These are phyloP conservation scores for Tribolium madens DNA, from an alignment of 1,140 invertebrate genomes.

Conservation along the genomic window DNA sequence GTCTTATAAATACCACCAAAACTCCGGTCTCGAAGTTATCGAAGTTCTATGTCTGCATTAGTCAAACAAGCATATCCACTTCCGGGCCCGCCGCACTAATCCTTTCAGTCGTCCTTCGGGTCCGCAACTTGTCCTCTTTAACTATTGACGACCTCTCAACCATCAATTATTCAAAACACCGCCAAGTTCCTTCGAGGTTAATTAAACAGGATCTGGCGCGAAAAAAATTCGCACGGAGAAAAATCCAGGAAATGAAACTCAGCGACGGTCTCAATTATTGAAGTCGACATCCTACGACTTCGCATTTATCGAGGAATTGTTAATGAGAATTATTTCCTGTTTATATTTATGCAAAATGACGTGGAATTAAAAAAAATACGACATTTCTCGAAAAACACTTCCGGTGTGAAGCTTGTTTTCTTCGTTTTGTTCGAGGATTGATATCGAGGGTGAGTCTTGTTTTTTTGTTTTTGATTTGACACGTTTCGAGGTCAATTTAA, in stretches of 20 bases:
- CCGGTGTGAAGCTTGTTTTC: conserved; percentile 16
- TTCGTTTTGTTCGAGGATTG: conserved; percentile 9
- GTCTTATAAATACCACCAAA: conserved; percentile 11
- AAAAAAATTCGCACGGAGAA: conserved; percentile 30
- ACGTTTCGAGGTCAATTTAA: conserved; percentile 23
- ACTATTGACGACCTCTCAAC: conserved; percentile 32
- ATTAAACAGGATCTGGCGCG: neutral
- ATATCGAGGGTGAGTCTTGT: neutral
- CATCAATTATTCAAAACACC: conserved; percentile 38
- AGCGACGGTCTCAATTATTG: conserved; percentile 51
- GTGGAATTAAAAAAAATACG: conserved; percentile 39
- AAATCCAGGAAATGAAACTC: conserved; percentile 53
- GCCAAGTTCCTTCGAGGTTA: conserved; percentile 7
- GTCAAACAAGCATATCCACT: conserved; percentile 65
- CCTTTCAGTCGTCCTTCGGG: conserved; percentile 53
- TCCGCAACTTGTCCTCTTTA: conserved; percentile 32
- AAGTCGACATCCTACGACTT: conserved; percentile 50
- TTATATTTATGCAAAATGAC: conserved; percentile 47
- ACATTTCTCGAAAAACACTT: conserved; percentile 9
- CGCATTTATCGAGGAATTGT: conserved; percentile 52
- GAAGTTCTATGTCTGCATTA: conserved; percentile 64
- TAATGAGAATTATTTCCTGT: conserved; percentile 54
- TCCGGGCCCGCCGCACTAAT: conserved; percentile 60
- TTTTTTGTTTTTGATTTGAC: conserved; percentile 22
- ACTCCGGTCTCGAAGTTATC: conserved; percentile 60